phyloP scores from a whole-genome alignment of 2,113 vertebrate species.

The Leucoraja erinaceus region DNA sequence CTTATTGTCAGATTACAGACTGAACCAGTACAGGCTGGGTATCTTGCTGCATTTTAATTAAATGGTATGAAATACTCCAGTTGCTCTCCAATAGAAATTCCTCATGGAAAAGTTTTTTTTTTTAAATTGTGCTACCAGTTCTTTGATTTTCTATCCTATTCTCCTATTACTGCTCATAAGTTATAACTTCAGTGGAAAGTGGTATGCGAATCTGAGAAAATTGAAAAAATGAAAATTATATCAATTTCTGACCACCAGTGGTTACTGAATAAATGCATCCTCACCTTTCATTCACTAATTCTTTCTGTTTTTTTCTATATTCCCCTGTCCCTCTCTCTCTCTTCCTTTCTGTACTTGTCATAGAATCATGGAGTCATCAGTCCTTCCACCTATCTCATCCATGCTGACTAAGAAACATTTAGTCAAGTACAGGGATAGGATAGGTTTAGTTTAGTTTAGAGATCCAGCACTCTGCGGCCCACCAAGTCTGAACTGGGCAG shows the following conservation, averaged over 20 bases:
- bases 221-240: not conserved
- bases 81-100: not conserved
- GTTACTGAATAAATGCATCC: not conserved
- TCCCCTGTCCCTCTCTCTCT: not conserved
- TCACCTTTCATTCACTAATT: not conserved
- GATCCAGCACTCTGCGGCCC: no score
- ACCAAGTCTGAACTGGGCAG: no score
- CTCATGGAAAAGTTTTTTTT: not conserved
- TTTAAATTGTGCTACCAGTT: not conserved
- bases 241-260: not conserved
- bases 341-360: no score
- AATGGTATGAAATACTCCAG: not conserved
- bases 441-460: no score
- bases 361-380: no score
- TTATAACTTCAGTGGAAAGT: not conserved
- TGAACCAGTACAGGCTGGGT: not conserved
- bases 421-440: no score
- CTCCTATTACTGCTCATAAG: not conserved
- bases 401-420: no score
- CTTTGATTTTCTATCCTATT: not conserved
- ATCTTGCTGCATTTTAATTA: conserved; percentile 25
- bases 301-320: not conserved
- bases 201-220: not conserved
- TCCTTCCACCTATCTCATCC: no score
- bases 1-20: conserved; percentile 27